Evolutionary conservation across 2,113 vertebrate genomes (phyloP).

Genomic region (Microcebus jonahi): DNA sequence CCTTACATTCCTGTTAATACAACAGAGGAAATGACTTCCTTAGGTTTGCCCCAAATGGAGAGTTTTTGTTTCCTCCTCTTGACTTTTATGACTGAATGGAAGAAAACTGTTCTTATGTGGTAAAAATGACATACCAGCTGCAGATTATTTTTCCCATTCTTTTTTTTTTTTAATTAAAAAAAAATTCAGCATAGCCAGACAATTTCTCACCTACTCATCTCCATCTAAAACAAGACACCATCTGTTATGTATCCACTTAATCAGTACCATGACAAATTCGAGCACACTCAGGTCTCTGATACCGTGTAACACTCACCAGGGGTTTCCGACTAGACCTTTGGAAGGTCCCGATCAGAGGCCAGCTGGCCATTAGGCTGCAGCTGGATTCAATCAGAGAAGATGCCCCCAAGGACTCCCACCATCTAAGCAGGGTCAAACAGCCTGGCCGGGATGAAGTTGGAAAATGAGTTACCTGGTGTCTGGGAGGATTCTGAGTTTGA

Average conservation of each 20-base stretch:
- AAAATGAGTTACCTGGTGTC: conserved; percentile 74
- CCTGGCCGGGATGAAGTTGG: background rate
- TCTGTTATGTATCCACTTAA: conserved; percentile 79
- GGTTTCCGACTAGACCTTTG: conserved; percentile 68
- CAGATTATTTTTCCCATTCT: conserved; percentile 78
- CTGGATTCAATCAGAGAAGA: conserved; percentile 70
- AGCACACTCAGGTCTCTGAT: conserved; percentile 65
- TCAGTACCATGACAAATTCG: conserved; percentile 71
- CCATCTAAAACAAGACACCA: conserved; percentile 79
- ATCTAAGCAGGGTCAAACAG: conserved; percentile 63
- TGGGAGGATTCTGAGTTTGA: conserved; percentile 67
- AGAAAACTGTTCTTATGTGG: conserved; percentile 53
- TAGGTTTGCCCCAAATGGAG: background rate
- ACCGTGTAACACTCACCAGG: conserved; percentile 60
- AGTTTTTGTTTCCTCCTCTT: conserved; percentile 51
- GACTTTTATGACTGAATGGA: conserved; percentile 62
- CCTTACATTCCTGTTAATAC: background rate
- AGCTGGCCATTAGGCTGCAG: conserved; percentile 70
- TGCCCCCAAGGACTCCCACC: conserved; percentile 51
- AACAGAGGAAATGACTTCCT: background rate
- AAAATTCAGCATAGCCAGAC: conserved; percentile 73
- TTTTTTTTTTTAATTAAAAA: conserved; percentile 70
- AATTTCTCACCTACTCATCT: conserved; percentile 82
- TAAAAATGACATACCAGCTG: conserved; percentile 79
- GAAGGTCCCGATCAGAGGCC: conserved; percentile 70